phyloP scores from a whole-genome alignment of 2,113 vertebrate species.

The Platycercus adscitus region DNA sequence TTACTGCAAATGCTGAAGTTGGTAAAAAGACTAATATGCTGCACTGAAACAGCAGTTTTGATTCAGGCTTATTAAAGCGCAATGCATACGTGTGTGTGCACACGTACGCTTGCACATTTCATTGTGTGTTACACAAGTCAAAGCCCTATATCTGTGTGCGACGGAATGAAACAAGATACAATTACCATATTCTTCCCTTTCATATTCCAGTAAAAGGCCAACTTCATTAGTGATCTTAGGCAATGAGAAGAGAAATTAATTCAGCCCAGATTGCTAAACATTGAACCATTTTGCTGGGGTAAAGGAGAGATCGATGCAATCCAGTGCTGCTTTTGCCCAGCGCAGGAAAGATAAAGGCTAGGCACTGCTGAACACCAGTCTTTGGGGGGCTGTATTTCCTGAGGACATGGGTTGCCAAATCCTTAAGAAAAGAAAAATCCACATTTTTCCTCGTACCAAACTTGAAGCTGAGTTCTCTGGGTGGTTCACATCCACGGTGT shows the following conservation, averaged over 20 bases:
- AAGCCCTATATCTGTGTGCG: background rate
- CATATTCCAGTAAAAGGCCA: background rate
- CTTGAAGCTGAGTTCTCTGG: background rate
- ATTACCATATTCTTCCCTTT: background rate
- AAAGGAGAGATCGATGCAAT: background rate
- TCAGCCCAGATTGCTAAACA: background rate
- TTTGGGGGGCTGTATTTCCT: background rate
- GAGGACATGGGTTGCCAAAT: background rate
- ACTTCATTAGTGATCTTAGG: background rate
- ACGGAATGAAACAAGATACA: background rate
- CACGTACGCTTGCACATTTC: background rate
- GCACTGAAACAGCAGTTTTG: background rate
- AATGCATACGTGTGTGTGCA: fast-evolving
- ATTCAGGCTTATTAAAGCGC: background rate
- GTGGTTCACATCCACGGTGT: background rate
- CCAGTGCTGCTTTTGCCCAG: background rate
- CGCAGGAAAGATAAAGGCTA: background rate
- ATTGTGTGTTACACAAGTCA: background rate
- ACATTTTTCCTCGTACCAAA: background rate
- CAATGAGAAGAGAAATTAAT: background rate
- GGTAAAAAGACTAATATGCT: background rate
- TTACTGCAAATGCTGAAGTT: background rate
- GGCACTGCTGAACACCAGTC: background rate
- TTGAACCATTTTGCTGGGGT: background rate
- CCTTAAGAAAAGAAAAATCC: background rate